Base-by-base conservation (phyloP, 2,888 invertebrate genomes). In the Sesia bembeciformis region DNA sequence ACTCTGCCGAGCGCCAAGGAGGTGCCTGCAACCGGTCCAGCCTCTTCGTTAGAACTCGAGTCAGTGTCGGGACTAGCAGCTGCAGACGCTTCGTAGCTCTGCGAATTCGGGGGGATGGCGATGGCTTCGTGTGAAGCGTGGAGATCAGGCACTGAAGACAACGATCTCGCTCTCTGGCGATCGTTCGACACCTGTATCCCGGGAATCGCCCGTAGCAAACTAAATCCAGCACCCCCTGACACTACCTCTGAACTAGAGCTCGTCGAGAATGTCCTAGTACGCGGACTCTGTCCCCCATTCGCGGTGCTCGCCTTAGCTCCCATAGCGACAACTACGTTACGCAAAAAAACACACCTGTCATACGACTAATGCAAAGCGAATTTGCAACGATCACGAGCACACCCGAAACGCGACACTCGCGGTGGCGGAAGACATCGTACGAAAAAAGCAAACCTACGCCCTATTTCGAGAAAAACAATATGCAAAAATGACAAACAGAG, bases 301-400 rank as follows among this genome's bases (percentile, higher is more conserved):
- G 94, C 94, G 66, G 95, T 95, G 83, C 95, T 95, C 72, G 95
- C 93, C 90, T 95, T 95, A 80, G 95, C 95, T 90, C 95, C 95
- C 95, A 96, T 96, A 68, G 72, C 81, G 67, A 73, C 71, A 56
- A 58, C 71, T 65, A 57, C 73, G 82, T 86, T 84, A 85, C 83
- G 84, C 84, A 85, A 88, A 87, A 23, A 78, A 74, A 71, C 72
- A 63, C 79, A 79, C 79, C 77, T 74, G 82, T 78, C 80, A 79
- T 79, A 67, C 74, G 23, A 74, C 73, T 62, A 64, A 71, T 54
- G 56, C 58, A 46, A 52, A 68, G 67, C 66, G 60, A 56, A 60
- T 66, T 59, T 70, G 23, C 8, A 50, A n/a, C 40, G 73, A 81
- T 90, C 87, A 90, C 83, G 78, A 90, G 72, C 80, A 81, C 79